A percentile compares a stretch with the other conserved stretches of the same genome.
Evolutionary conservation across 2,113 vertebrate species (phyloP).

Genomic region (Cricetomys ansorgei): DNA sequence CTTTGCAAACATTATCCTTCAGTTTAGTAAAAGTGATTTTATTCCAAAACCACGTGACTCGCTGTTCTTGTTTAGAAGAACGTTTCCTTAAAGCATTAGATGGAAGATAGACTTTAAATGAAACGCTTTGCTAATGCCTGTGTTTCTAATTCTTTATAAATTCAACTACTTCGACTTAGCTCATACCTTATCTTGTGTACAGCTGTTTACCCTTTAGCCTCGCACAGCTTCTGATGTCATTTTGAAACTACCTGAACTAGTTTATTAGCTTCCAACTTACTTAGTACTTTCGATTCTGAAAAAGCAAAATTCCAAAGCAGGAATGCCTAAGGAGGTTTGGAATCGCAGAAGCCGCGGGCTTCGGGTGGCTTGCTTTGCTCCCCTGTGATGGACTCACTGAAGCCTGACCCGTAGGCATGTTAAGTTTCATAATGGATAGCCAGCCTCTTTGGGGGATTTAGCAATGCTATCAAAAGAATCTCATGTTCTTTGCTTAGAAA

Average conservation of each 20-base stretch:
- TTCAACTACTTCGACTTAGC: neutral
- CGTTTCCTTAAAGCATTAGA: neutral
- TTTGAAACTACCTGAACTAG: slow-evolving; percentile 58
- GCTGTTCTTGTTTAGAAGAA: neutral
- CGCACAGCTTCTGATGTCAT: neutral
- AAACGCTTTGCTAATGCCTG: neutral
- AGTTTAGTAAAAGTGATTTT: neutral
- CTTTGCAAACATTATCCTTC: neutral
- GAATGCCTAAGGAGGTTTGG: neutral
- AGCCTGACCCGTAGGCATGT: neutral
- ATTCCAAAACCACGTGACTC: neutral
- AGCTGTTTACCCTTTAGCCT: slow-evolving; percentile 40
- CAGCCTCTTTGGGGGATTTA: slow-evolving; percentile 70
- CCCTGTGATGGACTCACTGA: slow-evolving; percentile 33
- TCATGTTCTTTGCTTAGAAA: slow-evolving; percentile 74
- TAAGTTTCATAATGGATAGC: slow-evolving; percentile 19
- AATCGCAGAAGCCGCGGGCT: slow-evolving; percentile 57
- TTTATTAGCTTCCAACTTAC: slow-evolving; percentile 48
- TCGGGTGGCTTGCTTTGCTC: slow-evolving; percentile 27
- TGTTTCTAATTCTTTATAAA: slow-evolving; percentile 17
- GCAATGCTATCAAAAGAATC: slow-evolving; percentile 76
- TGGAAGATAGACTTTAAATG: slow-evolving; percentile 1
- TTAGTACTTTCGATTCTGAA: slow-evolving; percentile 39
- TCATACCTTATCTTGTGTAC: neutral
- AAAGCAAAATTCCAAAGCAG: slow-evolving; percentile 60